Evolutionary conservation across 2,888 invertebrate genomes (phyloP).

Genomic region (Spodoptera littoralis): DNA sequence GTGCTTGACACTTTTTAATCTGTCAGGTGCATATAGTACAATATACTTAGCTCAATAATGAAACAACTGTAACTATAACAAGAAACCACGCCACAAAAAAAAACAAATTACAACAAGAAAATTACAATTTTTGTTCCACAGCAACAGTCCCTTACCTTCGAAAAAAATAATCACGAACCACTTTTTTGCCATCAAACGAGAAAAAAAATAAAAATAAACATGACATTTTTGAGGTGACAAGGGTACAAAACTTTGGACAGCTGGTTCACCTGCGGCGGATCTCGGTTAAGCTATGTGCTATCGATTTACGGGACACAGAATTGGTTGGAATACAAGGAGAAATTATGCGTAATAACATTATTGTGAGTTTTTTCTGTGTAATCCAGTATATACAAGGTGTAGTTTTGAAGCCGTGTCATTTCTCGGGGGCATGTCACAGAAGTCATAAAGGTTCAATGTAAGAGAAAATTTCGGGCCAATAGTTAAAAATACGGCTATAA

Average conservation of each 20-base stretch:
- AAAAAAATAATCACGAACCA: slow-evolving; percentile 37
- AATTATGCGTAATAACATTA: slow-evolving; percentile 1
- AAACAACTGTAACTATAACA: too few species aligned
- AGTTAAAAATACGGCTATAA: too few species aligned
- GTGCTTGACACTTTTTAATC: too few species aligned
- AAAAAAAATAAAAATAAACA: slow-evolving; percentile 65
- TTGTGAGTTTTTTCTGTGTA: not conserved
- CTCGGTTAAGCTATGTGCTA: slow-evolving; percentile 49
- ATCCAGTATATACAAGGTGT: too few species aligned
- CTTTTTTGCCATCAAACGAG: slow-evolving; percentile 49
- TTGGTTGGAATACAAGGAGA: slow-evolving; percentile 1
- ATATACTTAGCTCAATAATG: too few species aligned
- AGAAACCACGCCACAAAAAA: too few species aligned
- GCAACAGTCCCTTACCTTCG: slow-evolving; percentile 6
- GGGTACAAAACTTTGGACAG: slow-evolving; percentile 73
- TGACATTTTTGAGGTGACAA: slow-evolving; percentile 71
- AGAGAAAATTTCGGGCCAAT: too few species aligned
- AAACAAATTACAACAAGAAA: not conserved
- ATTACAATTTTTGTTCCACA: slow-evolving; percentile 2
- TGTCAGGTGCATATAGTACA: too few species aligned
- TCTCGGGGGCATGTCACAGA: too few species aligned
- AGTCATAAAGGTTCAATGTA: too few species aligned
- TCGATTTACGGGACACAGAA: slow-evolving; percentile 32
- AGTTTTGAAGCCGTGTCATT: too few species aligned
- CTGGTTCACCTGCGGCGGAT: slow-evolving; percentile 68